Conservation (phyloP, 2,113 vertebrate species). For the Oreotrochilus melanogaster region DNA sequence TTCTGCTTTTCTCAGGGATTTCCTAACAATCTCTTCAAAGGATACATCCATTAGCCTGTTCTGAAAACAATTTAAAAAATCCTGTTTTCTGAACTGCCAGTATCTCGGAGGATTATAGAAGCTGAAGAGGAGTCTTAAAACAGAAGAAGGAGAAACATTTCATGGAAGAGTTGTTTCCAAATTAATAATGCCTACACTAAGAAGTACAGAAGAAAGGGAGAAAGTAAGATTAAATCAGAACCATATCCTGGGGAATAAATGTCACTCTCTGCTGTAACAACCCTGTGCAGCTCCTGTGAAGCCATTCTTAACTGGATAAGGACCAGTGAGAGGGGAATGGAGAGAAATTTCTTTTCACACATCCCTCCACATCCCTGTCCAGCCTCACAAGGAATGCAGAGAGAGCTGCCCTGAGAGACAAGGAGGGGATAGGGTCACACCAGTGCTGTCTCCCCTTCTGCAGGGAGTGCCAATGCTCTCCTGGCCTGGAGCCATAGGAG, state of each 20-base stretch:
- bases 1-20: background rate
- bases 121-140: background rate
- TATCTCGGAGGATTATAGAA: background rate
- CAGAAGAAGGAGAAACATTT: background rate
- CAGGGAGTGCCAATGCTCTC: accelerated
- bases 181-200: background rate
- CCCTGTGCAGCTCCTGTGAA: background rate
- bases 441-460: background rate
- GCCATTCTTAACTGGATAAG: background rate
- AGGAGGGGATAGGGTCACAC: background rate
- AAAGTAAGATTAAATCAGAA: background rate
- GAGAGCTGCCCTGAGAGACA: background rate
- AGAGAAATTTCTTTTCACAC: background rate
- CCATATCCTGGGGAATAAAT: accelerated
- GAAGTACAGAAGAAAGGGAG: background rate
- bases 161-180: background rate
- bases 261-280: background rate
- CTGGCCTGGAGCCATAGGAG: background rate
- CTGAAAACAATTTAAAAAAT: background rate
- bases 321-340: background rate
- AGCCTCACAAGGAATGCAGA: background rate
- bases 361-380: background rate
- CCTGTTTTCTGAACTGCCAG: background rate
- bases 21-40: background rate
- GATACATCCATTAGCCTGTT: background rate